Evolutionary conservation across 2,113 vertebrate genomes (phyloP).

Genomic region (Pica pica): DNA sequence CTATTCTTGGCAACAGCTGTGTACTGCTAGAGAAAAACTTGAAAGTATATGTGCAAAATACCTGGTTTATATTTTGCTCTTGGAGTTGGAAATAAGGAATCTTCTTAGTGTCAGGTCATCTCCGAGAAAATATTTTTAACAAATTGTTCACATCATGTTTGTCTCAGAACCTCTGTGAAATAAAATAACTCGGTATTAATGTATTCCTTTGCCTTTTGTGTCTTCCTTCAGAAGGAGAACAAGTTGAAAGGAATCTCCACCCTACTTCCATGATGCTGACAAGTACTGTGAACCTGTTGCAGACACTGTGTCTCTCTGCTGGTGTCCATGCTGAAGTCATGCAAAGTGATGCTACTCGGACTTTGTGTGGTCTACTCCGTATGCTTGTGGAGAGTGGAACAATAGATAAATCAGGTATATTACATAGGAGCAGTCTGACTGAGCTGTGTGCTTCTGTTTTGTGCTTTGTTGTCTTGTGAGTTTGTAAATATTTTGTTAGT

Average conservation of each 20-base stretch:
- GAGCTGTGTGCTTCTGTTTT: background rate
- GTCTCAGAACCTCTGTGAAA: background rate
- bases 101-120: background rate
- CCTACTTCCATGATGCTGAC: conserved; percentile 93
- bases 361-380: conserved; percentile 89
- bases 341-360: conserved; percentile 88
- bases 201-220: background rate
- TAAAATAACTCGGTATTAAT: background rate
- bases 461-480: background rate
- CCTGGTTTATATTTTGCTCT: background rate
- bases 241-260: conserved; percentile 85
- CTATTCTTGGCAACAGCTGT: background rate
- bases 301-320: conserved; percentile 88
- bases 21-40: background rate
- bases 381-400: conserved; percentile 93
- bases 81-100: background rate
- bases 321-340: conserved; percentile 91
- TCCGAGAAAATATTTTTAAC: background rate
- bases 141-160: background rate
- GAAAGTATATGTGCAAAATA: background rate
- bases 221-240: conserved; percentile 82
- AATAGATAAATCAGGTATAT: conserved; percentile 84
- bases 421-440: background rate
- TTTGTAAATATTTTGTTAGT: background rate
- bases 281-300: conserved; percentile 91